Conservation (phyloP, 2,888 invertebrate genomes). For the Slavum lentiscoides region DNA sequence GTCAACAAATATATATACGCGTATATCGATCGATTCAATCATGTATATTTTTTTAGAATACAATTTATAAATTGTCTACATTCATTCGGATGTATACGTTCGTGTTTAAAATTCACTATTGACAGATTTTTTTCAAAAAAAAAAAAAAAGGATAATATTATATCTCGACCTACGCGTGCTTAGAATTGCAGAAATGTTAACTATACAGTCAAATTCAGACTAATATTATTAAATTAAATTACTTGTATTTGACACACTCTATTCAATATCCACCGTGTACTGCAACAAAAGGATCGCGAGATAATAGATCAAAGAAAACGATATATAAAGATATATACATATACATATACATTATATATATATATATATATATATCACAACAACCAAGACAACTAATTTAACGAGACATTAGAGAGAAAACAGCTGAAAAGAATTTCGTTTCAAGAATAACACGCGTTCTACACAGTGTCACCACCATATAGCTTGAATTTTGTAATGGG, state of each 20-base stretch:
- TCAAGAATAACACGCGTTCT: not conserved
- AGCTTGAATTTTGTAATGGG: not conserved
- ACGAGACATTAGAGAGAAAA: not conserved
- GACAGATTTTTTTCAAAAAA: not conserved
- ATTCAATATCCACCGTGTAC: not conserved
- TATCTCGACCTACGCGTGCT: not conserved
- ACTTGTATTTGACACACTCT: not conserved
- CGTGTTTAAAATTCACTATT: too few species aligned
- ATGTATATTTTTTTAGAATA: too few species aligned
- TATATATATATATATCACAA: not conserved
- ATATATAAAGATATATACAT: not conserved
- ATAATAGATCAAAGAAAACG: not conserved
- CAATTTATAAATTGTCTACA: too few species aligned
- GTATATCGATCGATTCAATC: not conserved
- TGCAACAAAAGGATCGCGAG: not conserved
- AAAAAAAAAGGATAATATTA: not conserved
- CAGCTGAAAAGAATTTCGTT: conserved; percentile 5
- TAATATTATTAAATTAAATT: not conserved
- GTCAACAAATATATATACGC: not conserved
- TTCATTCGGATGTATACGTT: too few species aligned
- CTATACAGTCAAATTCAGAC: not conserved
- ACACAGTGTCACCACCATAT: not conserved
- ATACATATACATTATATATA: not conserved
- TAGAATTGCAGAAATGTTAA: not conserved
- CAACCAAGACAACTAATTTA: not conserved